These are phyloP conservation scores for Stegodyphus mimosarum DNA, from an alignment of 1,140 invertebrate species.

Conservation along the genomic window DNA sequence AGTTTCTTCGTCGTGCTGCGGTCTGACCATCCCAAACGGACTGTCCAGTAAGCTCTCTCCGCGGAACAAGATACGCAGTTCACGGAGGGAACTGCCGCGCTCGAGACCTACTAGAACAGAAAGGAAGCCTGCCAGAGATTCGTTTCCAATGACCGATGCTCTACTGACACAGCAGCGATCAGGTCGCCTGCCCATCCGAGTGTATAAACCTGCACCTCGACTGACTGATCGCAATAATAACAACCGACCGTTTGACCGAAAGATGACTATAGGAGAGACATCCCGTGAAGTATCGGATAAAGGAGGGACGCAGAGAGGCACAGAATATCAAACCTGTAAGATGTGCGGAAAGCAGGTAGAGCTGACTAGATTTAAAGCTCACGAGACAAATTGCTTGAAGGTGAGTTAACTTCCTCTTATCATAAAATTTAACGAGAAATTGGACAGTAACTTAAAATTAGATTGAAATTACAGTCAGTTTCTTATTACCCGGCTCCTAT, in stretches of 20 bases:
- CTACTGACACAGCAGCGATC: background rate
- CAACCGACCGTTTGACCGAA: background rate
- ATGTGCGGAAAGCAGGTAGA: no score
- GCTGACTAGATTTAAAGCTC: no score
- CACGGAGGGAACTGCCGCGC: background rate
- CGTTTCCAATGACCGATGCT: background rate
- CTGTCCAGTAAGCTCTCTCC: background rate
- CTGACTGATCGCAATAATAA: background rate
- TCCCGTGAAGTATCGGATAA: conserved; percentile 9
- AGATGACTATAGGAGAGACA: background rate
- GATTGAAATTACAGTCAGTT: no score
- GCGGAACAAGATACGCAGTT: background rate
- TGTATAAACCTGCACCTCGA: no score
- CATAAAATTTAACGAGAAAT: no score
- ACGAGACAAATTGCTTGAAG: no score
- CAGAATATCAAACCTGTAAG: no score
- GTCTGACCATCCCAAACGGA: background rate
- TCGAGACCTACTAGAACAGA: background rate
- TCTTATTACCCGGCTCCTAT: no score
- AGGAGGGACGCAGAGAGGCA: background rate
- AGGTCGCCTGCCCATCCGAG: background rate
- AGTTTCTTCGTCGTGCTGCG: conserved; percentile 12
- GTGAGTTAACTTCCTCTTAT: no score
- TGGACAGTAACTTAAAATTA: no score
- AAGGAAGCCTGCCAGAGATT: no score